A percentile compares a stretch with the other conserved stretches of the same genome.
Evolutionary conservation across 2,113 vertebrate species (phyloP).

Genomic region (Fulica atra): DNA sequence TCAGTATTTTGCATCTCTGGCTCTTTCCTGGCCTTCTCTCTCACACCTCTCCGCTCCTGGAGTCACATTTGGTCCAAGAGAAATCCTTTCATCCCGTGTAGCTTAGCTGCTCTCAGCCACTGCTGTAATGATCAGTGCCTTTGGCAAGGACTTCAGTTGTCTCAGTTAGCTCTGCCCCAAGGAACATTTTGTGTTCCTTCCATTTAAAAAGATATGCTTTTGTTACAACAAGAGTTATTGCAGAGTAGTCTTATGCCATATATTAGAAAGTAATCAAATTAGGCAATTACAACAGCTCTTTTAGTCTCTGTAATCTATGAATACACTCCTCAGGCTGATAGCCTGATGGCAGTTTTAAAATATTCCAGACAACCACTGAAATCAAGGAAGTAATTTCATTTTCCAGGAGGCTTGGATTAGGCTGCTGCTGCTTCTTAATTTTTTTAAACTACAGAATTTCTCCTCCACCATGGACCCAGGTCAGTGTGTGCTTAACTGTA

Average conservation of each 20-base stretch:
- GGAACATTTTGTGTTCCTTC: background rate
- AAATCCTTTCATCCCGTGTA: constrained; percentile 8
- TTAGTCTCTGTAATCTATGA: background rate
- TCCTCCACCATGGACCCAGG: background rate
- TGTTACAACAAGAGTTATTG: background rate
- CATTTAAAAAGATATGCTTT: background rate
- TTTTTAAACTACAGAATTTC: background rate
- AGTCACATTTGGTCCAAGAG: background rate
- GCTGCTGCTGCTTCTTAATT: no score
- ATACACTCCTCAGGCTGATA: background rate
- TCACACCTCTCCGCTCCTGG: background rate
- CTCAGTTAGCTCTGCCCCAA: background rate
- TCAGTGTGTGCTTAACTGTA: background rate
- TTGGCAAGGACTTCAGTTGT: background rate
- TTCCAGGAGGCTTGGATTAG: background rate
- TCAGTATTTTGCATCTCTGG: background rate
- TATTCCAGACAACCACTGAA: background rate
- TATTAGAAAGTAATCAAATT: background rate
- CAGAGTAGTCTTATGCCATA: background rate
- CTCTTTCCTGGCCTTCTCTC: background rate
- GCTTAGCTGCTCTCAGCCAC: background rate
- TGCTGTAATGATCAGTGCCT: background rate
- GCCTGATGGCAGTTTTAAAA: background rate
- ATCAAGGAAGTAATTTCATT: background rate
- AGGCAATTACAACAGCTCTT: background rate